Evolutionary conservation across 1,140 invertebrate genomes (phyloP), one percentile per base, ranked within the genome.

Genomic region (Drosophila chauvacae): DNA sequence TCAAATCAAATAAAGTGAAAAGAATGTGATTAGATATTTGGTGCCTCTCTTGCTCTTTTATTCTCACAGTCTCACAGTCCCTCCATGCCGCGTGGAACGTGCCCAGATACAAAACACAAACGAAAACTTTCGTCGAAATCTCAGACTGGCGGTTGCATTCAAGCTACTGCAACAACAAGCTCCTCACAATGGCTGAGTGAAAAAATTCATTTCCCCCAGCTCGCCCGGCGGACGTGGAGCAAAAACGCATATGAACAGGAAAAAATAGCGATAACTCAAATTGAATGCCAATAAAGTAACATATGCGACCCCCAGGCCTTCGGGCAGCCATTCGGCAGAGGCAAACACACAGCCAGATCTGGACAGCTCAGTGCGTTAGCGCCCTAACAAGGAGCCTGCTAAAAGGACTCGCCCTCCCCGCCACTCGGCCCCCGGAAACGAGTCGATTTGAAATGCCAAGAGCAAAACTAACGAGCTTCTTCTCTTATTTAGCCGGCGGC

Each of bases 191-290:
- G 81, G 62, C 66, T 56, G 66, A 74, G 73, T 85, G 69, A 82
- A 85, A 85, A 56, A 85, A 85, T 70, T 63, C 64, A 80, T 77
- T 77, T 77, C 59, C 62, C 28, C 56, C 62, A 37, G 47, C 45
- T 66, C 35, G 18, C 23, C 56, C 11, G 39, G 16, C 55, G 63
- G 82, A 39, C 61, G 37, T 53, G 13, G 13, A 42, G 42, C 23
- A 80, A 73, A 79, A 81, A 75, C 82, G 74, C 78, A 86, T 81
- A 86, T 86, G 82, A 81, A 86, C 82, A 86, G 82, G 82, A 86
- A 86, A 86, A 86, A 86, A 86, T 86, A 86, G 82, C 82, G 82
- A 86, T 86, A 86, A 86, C 82, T 86, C 82, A 86, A 86, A 86
- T 86, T 86, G 82, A 86, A 86, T 86, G 82, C 82, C 82, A 86